Evolutionary conservation across 2,888 invertebrate genomes (phyloP).

Genomic region (Adelphocoris suturalis): DNA sequence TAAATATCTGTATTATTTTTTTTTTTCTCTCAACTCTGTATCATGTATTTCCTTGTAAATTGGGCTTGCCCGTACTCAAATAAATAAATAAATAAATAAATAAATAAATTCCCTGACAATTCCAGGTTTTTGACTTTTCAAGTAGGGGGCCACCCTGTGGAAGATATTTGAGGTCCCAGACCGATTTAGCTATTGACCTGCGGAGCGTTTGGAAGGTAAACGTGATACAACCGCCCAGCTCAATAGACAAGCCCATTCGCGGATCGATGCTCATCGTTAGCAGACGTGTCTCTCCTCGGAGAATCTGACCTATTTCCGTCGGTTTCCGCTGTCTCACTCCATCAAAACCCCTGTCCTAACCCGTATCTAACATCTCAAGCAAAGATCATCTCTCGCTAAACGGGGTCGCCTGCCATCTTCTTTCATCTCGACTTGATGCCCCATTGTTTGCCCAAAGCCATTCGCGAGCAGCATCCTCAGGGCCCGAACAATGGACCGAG

Average conservation of each 20-base stretch:
- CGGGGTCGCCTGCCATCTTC: slow-evolving; percentile 12
- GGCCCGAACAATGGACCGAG: background rate
- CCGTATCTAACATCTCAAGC: slow-evolving; percentile 1
- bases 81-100: no score
- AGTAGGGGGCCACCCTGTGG: no score
- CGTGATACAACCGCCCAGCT: no score
- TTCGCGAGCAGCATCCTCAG: background rate
- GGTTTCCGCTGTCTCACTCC: slow-evolving; percentile 10
- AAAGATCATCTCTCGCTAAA: background rate
- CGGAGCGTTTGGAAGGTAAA: no score
- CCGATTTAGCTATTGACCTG: no score
- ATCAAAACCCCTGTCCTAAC: background rate
- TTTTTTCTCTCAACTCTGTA: no score
- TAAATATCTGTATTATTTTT: no score
- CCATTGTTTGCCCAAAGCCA: slow-evolving; percentile 19
- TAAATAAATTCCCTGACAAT: no score
- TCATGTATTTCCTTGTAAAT: no score
- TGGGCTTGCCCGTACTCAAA: no score
- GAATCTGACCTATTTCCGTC: background rate
- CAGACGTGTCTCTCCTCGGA: slow-evolving; percentile 20
- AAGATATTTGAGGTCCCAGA: no score
- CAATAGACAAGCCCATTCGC: slow-evolving; percentile 8
- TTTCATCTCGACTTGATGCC: slow-evolving; percentile 36
- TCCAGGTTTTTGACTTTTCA: no score
- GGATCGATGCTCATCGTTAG: background rate